A percentile compares a stretch with the other conserved stretches of the same genome.
Evolutionary conservation across 2,113 vertebrate genomes (phyloP).

Genomic region (Chrysemys picta): DNA sequence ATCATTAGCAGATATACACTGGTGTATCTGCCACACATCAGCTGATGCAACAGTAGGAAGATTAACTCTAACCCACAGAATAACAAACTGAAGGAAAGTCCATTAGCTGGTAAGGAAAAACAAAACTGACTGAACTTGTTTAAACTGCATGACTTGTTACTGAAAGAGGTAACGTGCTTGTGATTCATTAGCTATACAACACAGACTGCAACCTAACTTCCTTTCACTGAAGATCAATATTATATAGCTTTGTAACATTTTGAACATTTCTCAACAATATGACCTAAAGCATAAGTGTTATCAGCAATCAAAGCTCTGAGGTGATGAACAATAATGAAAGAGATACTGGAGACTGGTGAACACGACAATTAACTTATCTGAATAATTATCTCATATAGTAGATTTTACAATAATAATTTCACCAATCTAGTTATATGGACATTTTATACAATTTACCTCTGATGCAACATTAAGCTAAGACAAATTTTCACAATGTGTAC

Average conservation of each 20-base stretch:
- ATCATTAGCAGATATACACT: background rate
- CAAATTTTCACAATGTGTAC: background rate
- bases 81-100: constrained; percentile 38
- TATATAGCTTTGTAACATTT: background rate
- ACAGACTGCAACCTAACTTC: constrained; percentile 12
- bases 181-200: background rate
- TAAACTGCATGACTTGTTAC: constrained; percentile 53
- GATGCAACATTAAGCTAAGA: background rate
- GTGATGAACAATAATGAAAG: background rate
- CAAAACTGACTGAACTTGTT: constrained; percentile 31
- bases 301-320: background rate
- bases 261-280: constrained; percentile 8
- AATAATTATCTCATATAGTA: background rate
- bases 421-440: background rate
- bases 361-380: constrained; percentile 5
- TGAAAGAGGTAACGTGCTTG: constrained; percentile 49
- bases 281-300: background rate
- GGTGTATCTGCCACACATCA: background rate
- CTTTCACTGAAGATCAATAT: background rate
- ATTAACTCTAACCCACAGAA: constrained; percentile 18
- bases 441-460: background rate
- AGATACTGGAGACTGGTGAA: background rate
- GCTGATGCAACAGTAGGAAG: constrained; percentile 56
- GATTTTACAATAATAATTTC: background rate
- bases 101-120: constrained; percentile 16